Conservation (phyloP, 2,113 vertebrate genomes). For the Cinclus cinclus region DNA sequence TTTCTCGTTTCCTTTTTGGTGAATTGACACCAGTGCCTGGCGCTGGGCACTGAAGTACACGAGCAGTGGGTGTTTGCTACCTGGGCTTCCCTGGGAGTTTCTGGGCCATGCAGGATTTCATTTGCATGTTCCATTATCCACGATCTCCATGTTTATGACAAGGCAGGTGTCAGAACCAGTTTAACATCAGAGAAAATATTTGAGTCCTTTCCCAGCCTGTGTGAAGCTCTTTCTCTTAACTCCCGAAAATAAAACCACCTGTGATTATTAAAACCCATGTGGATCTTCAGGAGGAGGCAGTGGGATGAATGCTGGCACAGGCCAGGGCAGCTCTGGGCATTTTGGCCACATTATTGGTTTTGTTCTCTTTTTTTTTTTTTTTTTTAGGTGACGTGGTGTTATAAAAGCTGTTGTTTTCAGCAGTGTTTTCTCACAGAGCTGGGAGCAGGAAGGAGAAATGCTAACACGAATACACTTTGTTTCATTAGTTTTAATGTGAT, state of each 20-base stretch:
- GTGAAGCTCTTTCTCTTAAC: not conserved
- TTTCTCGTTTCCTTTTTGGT: not conserved
- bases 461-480: not conserved
- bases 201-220: not conserved
- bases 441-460: not conserved
- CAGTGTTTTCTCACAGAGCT: not conserved
- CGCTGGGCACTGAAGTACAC: rapidly evolving
- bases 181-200: not conserved
- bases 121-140: rapidly evolving
- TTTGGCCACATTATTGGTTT: not conserved
- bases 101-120: not conserved
- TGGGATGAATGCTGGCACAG: not conserved
- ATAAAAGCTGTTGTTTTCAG: not conserved
- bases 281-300: not conserved
- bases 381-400: rapidly evolving
- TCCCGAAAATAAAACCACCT: not conserved
- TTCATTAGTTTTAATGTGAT: not conserved
- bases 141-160: not conserved
- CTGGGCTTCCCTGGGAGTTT: not conserved
- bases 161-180: not conserved
- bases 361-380: not conserved
- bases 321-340: not conserved
- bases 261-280: rapidly evolving
- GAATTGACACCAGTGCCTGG: rapidly evolving
- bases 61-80: rapidly evolving